Percentiles rank a stretch among this genome's conserved stretches.
Evolutionary conservation across 2,113 vertebrate species (phyloP).

Genomic region (Thomomys bottae): DNA sequence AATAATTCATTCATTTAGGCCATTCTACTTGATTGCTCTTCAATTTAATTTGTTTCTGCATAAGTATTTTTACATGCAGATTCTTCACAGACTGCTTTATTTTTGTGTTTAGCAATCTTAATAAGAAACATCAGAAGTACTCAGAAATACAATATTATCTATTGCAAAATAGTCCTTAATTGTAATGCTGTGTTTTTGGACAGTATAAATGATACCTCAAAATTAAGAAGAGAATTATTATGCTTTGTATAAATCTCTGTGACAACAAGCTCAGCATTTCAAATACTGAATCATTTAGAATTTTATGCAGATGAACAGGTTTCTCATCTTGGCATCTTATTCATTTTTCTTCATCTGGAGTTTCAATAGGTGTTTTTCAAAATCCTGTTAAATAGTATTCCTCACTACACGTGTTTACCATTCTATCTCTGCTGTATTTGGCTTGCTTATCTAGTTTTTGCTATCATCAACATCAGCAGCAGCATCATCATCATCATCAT

Average conservation of each 20-base stretch:
- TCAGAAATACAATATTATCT: slow-evolving; percentile 59
- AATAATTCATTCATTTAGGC: slow-evolving; percentile 56
- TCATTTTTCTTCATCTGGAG: slow-evolving; percentile 14
- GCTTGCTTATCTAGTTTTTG: slow-evolving; percentile 28
- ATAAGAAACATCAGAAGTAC: slow-evolving; percentile 61
- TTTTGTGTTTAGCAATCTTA: slow-evolving; percentile 64
- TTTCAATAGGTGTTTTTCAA: background rate
- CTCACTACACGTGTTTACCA: slow-evolving; percentile 30
- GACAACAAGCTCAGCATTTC: slow-evolving; percentile 33
- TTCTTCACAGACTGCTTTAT: slow-evolving; percentile 9
- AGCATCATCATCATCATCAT: background rate
- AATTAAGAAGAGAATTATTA: slow-evolving; percentile 69
- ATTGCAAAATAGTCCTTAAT: slow-evolving; percentile 72
- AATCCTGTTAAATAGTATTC: background rate
- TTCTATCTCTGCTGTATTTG: slow-evolving; percentile 16
- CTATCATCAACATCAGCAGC: background rate
- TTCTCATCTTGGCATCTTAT: slow-evolving; percentile 53
- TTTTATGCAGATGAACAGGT: slow-evolving; percentile 43
- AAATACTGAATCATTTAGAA: slow-evolving; percentile 60
- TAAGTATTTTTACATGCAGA: slow-evolving; percentile 48
- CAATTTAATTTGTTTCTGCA: slow-evolving; percentile 57
- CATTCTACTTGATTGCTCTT: slow-evolving; percentile 38
- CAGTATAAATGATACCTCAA: slow-evolving; percentile 58
- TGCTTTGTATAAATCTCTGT: slow-evolving; percentile 74
- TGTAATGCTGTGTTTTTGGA: slow-evolving; percentile 67